Conservation (phyloP, 2,113 vertebrate species). For the Melanerpes formicivorus region DNA sequence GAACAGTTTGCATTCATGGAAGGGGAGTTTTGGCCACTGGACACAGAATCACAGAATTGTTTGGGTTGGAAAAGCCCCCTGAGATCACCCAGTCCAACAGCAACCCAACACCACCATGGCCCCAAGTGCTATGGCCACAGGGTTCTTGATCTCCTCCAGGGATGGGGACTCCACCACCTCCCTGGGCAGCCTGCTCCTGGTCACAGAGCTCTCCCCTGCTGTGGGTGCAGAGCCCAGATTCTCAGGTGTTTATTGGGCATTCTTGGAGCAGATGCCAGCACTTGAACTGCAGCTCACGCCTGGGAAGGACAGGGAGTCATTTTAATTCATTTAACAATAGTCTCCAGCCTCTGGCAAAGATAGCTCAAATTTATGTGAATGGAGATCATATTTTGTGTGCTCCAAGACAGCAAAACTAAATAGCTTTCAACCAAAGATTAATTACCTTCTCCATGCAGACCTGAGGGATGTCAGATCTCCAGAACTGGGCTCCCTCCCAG, state of each 20-base stretch:
- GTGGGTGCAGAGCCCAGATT: background rate
- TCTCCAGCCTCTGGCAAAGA: background rate
- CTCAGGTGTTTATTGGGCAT: background rate
- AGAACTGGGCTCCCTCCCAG: background rate
- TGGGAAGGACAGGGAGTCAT: background rate
- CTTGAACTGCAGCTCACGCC: background rate
- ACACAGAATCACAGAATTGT: background rate
- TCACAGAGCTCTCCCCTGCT: background rate
- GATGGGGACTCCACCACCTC: too few species aligned
- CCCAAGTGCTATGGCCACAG: background rate
- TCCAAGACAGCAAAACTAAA: background rate
- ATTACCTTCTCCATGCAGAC: background rate
- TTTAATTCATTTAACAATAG: background rate
- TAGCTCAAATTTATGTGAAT: background rate
- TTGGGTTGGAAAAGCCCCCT: too few species aligned
- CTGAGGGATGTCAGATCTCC: background rate
- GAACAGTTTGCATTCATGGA: background rate
- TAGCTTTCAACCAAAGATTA: background rate
- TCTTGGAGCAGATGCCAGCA: background rate
- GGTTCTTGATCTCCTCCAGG: too few species aligned
- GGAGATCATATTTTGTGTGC: background rate
- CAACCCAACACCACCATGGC: background rate
- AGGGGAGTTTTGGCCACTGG: background rate
- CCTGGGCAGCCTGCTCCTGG: too few species aligned
- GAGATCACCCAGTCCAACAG: too few species aligned